Conservation (phyloP, 2,113 vertebrate genomes). For the Oostethus manadensis region DNA sequence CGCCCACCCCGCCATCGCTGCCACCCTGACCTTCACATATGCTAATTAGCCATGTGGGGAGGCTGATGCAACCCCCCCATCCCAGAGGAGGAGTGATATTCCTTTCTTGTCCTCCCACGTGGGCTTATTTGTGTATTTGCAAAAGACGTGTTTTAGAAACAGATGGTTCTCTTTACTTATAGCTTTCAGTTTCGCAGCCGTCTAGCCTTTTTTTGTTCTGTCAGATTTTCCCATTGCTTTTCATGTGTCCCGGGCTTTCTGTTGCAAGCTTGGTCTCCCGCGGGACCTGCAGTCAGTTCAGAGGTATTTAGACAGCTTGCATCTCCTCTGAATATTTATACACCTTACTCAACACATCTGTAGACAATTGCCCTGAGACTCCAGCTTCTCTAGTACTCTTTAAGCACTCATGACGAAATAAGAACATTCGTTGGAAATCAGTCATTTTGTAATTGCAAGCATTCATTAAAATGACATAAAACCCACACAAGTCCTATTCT, state of each 20-base stretch:
- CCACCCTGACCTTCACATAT: conserved; percentile 85
- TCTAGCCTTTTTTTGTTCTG: conserved; percentile 6
- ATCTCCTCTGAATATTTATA: conserved; percentile 55
- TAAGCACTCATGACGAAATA: not conserved
- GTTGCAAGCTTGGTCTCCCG: conserved; percentile 34
- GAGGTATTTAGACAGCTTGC: conserved; percentile 52
- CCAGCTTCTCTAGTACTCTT: conserved; percentile 9
- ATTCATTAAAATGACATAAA: not conserved
- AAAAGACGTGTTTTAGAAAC: conserved; percentile 12
- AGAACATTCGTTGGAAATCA: not conserved
- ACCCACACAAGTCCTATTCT: not conserved
- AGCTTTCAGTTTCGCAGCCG: conserved; percentile 9
- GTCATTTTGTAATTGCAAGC: not conserved
- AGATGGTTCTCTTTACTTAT: conserved; percentile 20
- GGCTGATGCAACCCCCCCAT: conserved; percentile 64
- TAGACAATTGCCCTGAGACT: conserved; percentile 10
- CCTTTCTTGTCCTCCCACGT: conserved; percentile 2
- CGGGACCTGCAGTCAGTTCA: conserved; percentile 42
- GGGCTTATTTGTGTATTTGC: conserved; percentile 2
- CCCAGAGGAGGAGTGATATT: conserved; percentile 60
- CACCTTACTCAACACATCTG: conserved; percentile 29
- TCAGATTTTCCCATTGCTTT: conserved; percentile 28
- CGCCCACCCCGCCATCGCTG: conserved; percentile 58
- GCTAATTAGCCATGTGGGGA: conserved; percentile 89
- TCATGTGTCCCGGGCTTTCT: conserved; percentile 35